Conservation (phyloP, 2,113 vertebrate genomes). For the Gopherus evgoodei region DNA sequence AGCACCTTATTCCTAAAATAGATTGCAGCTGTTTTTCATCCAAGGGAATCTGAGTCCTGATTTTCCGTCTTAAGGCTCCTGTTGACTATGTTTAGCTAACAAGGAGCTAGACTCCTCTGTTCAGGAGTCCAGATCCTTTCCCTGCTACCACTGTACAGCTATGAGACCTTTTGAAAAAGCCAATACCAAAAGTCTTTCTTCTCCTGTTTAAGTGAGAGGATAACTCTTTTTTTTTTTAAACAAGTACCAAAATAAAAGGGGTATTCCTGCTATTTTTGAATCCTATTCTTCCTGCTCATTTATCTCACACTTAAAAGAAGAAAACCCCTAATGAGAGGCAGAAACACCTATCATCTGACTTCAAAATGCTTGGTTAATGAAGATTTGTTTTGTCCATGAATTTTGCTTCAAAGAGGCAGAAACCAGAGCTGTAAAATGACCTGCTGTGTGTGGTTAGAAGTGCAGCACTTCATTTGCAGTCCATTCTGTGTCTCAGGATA, state of each 20-base stretch:
- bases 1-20: not conserved
- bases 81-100: not conserved
- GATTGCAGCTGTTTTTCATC: not conserved
- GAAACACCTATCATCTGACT: not conserved
- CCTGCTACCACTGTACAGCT: not conserved
- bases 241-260: not conserved
- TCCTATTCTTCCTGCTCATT: not conserved
- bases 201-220: not conserved
- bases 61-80: not conserved
- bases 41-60: not conserved
- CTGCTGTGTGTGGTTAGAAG: not conserved
- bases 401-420: not conserved
- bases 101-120: not conserved
- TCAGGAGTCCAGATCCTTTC: not conserved
- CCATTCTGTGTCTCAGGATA: not conserved
- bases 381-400: not conserved
- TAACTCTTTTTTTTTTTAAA: not conserved
- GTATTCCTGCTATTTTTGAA: not conserved
- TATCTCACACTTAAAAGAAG: not conserved
- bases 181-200: not conserved
- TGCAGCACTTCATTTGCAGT: not conserved
- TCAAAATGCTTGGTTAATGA: not conserved
- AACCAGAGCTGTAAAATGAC: not conserved
- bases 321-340: not conserved
- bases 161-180: not conserved